Conservation (phyloP, 92 coral and sea anemone species). For the Parazoanthus atlanticus region DNA sequence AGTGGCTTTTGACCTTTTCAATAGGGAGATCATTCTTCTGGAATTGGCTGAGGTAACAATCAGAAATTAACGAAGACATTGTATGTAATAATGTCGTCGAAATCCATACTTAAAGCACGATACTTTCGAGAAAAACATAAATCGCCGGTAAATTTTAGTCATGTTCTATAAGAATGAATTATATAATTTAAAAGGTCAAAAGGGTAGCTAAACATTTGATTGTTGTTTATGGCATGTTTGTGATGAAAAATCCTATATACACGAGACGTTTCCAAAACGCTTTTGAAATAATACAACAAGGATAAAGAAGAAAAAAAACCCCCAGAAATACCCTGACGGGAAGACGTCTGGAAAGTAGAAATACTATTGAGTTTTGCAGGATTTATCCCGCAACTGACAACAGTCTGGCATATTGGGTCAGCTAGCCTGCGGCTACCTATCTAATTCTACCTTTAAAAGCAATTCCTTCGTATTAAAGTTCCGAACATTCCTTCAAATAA, state of each 20-base stretch:
- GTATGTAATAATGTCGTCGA: no score
- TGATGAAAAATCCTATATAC: background rate
- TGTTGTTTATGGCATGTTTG: background rate
- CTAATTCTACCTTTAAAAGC: background rate
- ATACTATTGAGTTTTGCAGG: no score
- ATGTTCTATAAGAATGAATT: background rate
- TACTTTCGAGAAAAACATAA: background rate
- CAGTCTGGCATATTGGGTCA: background rate
- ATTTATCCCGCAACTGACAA: background rate
- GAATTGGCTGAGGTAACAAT: background rate
- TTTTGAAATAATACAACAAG: background rate
- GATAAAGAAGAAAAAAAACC: background rate
- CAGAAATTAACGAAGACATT: no score
- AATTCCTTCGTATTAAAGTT: background rate
- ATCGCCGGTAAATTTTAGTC: background rate
- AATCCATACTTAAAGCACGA: background rate
- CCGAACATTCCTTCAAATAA: background rate
- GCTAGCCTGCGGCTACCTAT: background rate
- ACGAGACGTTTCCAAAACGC: no score
- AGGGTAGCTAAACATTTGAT: background rate
- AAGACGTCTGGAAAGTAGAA: background rate
- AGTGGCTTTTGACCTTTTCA: conserved; percentile 14
- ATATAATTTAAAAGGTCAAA: no score
- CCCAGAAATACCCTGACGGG: background rate
- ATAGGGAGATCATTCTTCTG: no score